A percentile compares a stretch with the other conserved stretches of the same genome.
Evolutionary conservation across 2,797 vertebrate genomes (phyloP).

Genomic region (Lepilemur ruficaudatus): DNA sequence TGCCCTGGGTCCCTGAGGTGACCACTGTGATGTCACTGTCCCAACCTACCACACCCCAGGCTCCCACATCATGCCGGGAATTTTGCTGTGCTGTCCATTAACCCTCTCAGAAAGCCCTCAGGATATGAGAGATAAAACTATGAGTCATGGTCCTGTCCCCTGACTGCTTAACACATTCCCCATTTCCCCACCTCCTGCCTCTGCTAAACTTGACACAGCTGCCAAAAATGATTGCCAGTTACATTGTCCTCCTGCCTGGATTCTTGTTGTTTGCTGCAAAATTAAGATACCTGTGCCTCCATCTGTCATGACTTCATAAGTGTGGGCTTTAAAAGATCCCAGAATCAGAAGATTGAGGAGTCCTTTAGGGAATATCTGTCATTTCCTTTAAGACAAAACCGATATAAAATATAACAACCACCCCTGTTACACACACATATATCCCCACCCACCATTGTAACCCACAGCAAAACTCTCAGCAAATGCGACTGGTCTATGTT

Average conservation of each 20-base stretch:
- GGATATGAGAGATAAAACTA: not conserved
- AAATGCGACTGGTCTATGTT: not conserved
- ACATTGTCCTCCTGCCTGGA: not conserved
- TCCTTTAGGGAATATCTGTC: not conserved
- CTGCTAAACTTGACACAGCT: not conserved
- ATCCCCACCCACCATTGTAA: not conserved
- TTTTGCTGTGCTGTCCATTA: not conserved
- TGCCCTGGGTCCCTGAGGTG: not conserved
- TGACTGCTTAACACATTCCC: not conserved
- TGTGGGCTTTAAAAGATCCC: not conserved
- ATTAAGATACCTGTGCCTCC: not conserved
- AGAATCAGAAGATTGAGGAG: not conserved
- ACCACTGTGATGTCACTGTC: not conserved
- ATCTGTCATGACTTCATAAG: not conserved
- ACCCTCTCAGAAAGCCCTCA: not conserved
- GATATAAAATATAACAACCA: not conserved
- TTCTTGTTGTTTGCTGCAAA: not conserved
- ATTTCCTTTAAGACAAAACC: not conserved
- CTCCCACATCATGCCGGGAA: not conserved
- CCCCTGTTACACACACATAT: fast-evolving
- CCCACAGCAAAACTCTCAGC: not conserved
- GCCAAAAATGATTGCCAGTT: not conserved
- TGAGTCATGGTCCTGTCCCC: not conserved
- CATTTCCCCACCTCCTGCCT: not conserved
- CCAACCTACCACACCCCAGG: not conserved